Percentiles rank a stretch among this genome's conserved stretches.
Evolutionary conservation across 2,888 invertebrate species (phyloP).

Genomic region (Folsomia candida): DNA sequence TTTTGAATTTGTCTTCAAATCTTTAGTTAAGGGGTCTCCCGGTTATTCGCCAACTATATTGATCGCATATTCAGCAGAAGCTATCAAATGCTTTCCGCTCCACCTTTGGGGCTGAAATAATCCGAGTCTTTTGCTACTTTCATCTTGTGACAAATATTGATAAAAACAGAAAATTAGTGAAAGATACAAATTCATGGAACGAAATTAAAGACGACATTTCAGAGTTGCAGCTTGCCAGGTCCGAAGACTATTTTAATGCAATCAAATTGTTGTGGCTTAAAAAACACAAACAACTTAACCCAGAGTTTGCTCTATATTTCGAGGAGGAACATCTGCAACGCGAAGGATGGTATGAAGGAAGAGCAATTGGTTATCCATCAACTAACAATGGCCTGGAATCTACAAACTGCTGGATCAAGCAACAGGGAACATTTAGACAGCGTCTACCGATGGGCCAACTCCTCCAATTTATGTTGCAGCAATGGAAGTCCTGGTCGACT

Average conservation of each 20-base stretch:
- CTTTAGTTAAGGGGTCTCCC: background rate
- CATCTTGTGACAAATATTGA: background rate
- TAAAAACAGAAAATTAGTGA: no score
- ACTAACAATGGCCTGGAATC: slow-evolving; percentile 2
- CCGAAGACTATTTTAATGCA: background rate
- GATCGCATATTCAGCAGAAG: background rate
- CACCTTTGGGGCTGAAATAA: background rate
- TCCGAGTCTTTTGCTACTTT: background rate
- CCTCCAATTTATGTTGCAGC: no score
- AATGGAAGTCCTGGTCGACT: background rate
- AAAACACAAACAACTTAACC: background rate
- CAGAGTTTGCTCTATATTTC: slow-evolving; percentile 3
- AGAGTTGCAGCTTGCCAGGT: background rate
- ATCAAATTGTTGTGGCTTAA: background rate
- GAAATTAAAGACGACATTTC: slow-evolving; percentile 4
- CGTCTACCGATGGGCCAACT: no score
- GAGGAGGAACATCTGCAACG: background rate
- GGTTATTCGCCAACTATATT: background rate
- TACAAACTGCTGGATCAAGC: background rate
- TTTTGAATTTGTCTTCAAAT: background rate
- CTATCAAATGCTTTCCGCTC: background rate
- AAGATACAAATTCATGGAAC: no score
- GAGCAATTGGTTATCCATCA: background rate
- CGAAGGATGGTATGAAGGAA: slow-evolving; percentile 16
- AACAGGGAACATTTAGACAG: background rate